A percentile compares a stretch with the other conserved stretches of the same genome.
Evolutionary conservation across 2,113 vertebrate genomes (phyloP).

Genomic region (Sturnira hondurensis): DNA sequence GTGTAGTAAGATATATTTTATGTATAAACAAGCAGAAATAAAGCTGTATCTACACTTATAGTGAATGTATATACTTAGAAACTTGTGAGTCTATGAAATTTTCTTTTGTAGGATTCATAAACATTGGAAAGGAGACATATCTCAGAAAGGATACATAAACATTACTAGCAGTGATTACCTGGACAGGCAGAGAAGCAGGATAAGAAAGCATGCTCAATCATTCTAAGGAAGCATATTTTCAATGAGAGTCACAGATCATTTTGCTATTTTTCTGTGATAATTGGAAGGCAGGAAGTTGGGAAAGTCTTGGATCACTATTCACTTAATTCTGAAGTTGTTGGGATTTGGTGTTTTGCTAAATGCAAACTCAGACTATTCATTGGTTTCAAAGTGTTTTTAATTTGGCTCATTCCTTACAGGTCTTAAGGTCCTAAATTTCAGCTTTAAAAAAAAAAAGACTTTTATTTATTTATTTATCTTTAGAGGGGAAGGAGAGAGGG

Average conservation of each 20-base stretch:
- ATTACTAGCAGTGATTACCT: not conserved
- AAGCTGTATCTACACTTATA: not conserved
- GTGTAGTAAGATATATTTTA: not conserved
- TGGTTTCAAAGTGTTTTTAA: not conserved
- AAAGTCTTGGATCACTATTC: not conserved
- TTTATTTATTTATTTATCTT: no score
- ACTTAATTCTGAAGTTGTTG: not conserved
- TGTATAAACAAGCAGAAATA: not conserved
- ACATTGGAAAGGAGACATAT: not conserved
- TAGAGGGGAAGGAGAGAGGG: no score
- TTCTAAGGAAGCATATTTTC: slow-evolving; percentile 22
- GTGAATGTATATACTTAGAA: not conserved
- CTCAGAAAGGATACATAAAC: not conserved
- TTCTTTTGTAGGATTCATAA: not conserved
- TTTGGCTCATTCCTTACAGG: not conserved
- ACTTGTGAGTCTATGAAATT: not conserved
- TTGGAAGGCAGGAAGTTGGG: not conserved
- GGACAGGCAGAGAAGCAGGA: not conserved
- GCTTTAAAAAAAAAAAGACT: no score
- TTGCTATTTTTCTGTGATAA: not conserved
- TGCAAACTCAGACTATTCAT: not conserved
- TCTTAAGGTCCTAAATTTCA: not conserved
- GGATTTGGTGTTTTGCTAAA: not conserved
- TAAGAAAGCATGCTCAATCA: not conserved
- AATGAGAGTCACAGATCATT: not conserved